A percentile compares a stretch with the other conserved stretches of the same genome.
phyloP scores from a whole-genome alignment of 1,140 invertebrate genomes.

The Anastrepha ludens region DNA sequence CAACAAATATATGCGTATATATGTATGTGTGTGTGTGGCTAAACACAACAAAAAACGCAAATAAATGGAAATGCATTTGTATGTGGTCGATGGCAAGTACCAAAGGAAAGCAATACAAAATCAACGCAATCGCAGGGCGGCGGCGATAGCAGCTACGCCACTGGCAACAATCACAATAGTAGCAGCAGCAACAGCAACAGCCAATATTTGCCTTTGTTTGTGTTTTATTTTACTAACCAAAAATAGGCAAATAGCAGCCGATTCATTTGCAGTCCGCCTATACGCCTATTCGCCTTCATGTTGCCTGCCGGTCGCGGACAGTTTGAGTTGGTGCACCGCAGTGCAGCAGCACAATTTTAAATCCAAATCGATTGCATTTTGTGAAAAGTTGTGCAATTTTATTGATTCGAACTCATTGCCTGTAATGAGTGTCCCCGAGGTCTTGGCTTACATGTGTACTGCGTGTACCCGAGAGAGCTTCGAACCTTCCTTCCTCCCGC shows the following conservation, averaged over 20 bases:
- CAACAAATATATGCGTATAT: neutral
- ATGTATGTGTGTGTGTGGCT: neutral
- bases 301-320: neutral
- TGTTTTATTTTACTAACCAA: neutral
- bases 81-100: neutral
- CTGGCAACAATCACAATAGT: slow-evolving; percentile 30
- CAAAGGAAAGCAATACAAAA: slow-evolving; percentile 28
- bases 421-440: slow-evolving; percentile 53
- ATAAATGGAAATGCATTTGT: slow-evolving; percentile 15
- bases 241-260: neutral
- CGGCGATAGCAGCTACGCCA: neutral
- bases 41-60: neutral
- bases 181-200: neutral
- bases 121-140: neutral
- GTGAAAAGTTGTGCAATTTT: slow-evolving; percentile 52
- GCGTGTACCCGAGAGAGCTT: neutral
- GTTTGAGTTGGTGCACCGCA: neutral
- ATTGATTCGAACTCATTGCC: slow-evolving; percentile 54
- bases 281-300: neutral
- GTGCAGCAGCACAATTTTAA: neutral
- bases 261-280: slow-evolving; percentile 7
- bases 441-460: slow-evolving; percentile 52
- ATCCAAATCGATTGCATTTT: slow-evolving; percentile 37
- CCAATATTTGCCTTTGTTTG: neutral
- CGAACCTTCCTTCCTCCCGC: neutral